Percentiles rank a stretch among this genome's conserved stretches.
phyloP scores from a whole-genome alignment of 2,888 invertebrate genomes.

The Cyrtodaria siliqua region DNA sequence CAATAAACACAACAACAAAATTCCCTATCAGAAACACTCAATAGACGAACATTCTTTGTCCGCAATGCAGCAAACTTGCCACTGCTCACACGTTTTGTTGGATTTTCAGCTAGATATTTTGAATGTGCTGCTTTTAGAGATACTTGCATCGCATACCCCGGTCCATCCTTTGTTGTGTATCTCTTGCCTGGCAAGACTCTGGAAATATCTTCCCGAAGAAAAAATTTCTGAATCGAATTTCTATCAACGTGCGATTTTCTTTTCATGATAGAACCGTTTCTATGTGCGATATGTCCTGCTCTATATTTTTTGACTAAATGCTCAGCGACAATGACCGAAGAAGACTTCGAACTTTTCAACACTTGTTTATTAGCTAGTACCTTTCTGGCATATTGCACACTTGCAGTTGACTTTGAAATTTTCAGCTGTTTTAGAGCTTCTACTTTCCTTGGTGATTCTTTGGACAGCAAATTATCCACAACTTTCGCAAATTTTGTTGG shows the following conservation, averaged over 20 bases:
- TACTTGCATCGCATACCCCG: conserved; percentile 35
- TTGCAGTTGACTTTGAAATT: conserved; percentile 27
- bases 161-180: conserved; percentile 40
- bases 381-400: conserved; percentile 35
- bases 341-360: conserved; percentile 32
- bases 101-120: conserved; percentile 32
- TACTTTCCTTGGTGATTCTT: conserved; percentile 47
- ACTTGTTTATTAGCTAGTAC: conserved; percentile 24
- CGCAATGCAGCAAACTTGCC: conserved; percentile 45
- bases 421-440: conserved; percentile 36
- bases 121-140: conserved; percentile 36
- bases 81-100: conserved; percentile 30
- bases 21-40: conserved; percentile 26
- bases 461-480: conserved; percentile 26
- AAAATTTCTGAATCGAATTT: conserved; percentile 32
- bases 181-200: conserved; percentile 37
- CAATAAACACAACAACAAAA: conserved; percentile 44
- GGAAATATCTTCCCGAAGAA: conserved; percentile 34
- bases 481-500: conserved; percentile 47
- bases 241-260: conserved; percentile 31
- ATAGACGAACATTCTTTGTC: conserved; percentile 36
- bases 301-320: conserved; percentile 30
- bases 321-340: conserved; percentile 23
- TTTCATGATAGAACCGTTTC: conserved; percentile 24
- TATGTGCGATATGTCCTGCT: conserved; percentile 33